Conservation (phyloP, 2,113 vertebrate species). For the Gasterosteus aculeatus region DNA sequence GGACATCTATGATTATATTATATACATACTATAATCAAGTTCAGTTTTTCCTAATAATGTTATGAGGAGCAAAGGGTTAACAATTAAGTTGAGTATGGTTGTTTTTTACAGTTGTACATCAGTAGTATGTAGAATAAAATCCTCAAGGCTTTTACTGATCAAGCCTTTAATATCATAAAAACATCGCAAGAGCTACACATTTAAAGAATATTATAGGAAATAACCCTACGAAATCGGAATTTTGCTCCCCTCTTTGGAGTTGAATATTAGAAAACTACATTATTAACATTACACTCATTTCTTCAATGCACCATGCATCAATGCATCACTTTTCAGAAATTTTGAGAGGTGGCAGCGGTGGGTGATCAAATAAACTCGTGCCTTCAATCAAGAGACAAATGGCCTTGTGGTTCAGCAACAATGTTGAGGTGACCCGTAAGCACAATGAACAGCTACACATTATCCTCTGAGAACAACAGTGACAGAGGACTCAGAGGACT, state of each 20-base stretch:
- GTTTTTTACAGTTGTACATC: not conserved
- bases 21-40: no score
- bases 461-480: not conserved
- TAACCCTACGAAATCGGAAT: not conserved
- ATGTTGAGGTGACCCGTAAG: slow-evolving; percentile 7
- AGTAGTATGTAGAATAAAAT: not conserved
- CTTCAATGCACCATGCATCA: slow-evolving; percentile 1
- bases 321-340: slow-evolving; percentile 1
- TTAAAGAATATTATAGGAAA: not conserved
- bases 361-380: slow-evolving; percentile 1
- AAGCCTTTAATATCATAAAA: not conserved
- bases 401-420: slow-evolving; percentile 18
- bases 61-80: not conserved
- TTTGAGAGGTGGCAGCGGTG: not conserved
- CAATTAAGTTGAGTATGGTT: not conserved
- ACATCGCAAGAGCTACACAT: not conserved
- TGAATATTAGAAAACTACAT: not conserved
- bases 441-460: slow-evolving; percentile 9
- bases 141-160: not conserved
- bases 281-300: not conserved
- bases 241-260: not conserved
- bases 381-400: slow-evolving; percentile 19
- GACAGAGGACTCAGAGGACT: slow-evolving; percentile 26
- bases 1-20: no score
- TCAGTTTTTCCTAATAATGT: not conserved